Base-by-base conservation (phyloP, 2,113 vertebrate genomes). In the Columba janthina region DNA sequence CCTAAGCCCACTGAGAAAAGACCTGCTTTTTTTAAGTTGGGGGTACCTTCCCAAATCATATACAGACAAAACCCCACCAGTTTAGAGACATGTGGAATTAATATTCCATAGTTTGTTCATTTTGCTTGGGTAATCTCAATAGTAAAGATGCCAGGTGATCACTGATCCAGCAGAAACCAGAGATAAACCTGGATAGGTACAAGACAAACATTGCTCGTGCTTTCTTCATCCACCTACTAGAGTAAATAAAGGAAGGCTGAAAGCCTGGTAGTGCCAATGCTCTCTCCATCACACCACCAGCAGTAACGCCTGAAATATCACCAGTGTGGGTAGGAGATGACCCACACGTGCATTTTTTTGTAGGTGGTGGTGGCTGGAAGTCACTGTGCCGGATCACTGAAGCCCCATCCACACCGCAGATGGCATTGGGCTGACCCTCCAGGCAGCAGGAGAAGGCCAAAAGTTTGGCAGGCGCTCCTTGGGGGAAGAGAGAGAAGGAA, bases 271-370 rank as follows among this genome's bases (percentile, higher is more conserved):
- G 48, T 8, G 17, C 19, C 2, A 0, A 22, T 21, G 34, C 56
- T 61, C 34, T n/a, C n/a, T 73, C 56, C 1, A 0, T 40, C 40
- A 67, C 11, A 5, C 19, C 0, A 5, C 24, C 48, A 40, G 19
- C 34, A 70, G 40, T n/a, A 74, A 44, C 2, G 3, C 34, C 53
- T 32, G 21, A 40, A 80, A 29, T 28, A 54, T 4, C 15, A 42
- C 16, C 9, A 14, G 9, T 5, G 14, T 8, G 44, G 13, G 51
- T 8, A 65, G 31, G 44, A 9, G 5, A 22, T 1, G 3, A 65
- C 12, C 26, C 13, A 32, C 0, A 2, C 4, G 2, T 25, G 15
- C 20, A 7, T 25, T 44, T 50, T 34, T 46, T 44, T 0, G 0
- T 7, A 71, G 32, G 34, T 3, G 3, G 16, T 18, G 44, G 21